phyloP scores from a whole-genome alignment of 2,113 vertebrate genomes.

The Dinomys branickii region DNA sequence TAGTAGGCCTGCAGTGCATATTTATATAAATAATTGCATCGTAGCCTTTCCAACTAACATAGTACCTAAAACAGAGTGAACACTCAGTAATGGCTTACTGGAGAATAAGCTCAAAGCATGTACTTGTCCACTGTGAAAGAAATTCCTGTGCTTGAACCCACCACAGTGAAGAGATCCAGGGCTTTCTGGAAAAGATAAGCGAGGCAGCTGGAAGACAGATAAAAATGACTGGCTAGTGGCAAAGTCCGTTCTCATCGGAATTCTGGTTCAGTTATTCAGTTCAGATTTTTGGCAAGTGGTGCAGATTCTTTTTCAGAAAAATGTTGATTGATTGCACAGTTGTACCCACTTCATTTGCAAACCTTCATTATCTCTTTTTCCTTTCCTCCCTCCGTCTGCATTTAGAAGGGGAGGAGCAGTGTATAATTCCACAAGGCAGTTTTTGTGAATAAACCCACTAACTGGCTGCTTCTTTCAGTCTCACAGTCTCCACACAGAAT shows the following conservation, averaged over 20 bases:
- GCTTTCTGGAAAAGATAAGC: conserved; percentile 73
- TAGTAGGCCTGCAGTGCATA: conserved; percentile 12
- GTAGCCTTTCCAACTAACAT: background rate
- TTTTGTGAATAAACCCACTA: conserved; percentile 80
- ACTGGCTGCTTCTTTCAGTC: conserved; percentile 68
- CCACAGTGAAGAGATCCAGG: conserved; percentile 59
- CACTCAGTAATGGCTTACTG: background rate
- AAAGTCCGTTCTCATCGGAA: conserved; percentile 85
- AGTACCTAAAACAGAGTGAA: conserved; percentile 15
- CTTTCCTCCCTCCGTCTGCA: conserved; percentile 79
- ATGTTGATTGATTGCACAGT: conserved; percentile 83
- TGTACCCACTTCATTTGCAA: conserved; percentile 82
- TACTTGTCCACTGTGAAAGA: conserved; percentile 35
- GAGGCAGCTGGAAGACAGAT: conserved; percentile 82
- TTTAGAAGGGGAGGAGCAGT: conserved; percentile 76
- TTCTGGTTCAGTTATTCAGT: conserved; percentile 83
- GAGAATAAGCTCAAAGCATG: background rate
- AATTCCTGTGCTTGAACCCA: conserved; percentile 61
- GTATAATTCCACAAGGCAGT: conserved; percentile 79
- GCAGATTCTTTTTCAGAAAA: conserved; percentile 85
- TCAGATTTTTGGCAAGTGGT: conserved; percentile 85
- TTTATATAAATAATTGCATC: background rate
- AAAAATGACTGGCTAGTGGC: conserved; percentile 84
- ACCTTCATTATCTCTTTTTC: conserved; percentile 84
- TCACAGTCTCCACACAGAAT: conserved; percentile 49